Percentiles rank a stretch among this genome's conserved stretches.
phyloP scores from a whole-genome alignment of 2,888 invertebrate genomes.

The Caenorhabditis wallacei region DNA sequence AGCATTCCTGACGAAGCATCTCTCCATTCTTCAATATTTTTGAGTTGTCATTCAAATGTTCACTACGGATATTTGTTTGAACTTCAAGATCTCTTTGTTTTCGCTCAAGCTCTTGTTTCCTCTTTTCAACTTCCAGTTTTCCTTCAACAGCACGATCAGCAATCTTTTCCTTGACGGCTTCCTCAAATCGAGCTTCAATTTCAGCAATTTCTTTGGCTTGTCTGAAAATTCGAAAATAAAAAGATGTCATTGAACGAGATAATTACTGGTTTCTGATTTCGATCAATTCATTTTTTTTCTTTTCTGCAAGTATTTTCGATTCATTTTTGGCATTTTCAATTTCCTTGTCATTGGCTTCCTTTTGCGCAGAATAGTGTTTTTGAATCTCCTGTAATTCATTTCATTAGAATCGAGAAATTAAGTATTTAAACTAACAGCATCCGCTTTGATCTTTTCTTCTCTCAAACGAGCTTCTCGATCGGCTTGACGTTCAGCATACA shows the following conservation, averaged over 20 bases:
- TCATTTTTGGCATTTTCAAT: neutral
- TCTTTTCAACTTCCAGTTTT: neutral
- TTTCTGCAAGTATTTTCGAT: neutral
- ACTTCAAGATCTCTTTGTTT: slow-evolving; percentile 1
- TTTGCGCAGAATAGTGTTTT: neutral
- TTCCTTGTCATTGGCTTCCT: neutral
- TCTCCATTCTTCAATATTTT: slow-evolving; percentile 21
- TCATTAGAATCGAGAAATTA: neutral
- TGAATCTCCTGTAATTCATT: neutral
- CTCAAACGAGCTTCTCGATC: neutral
- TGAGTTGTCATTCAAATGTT: neutral
- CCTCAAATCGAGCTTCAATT: neutral
- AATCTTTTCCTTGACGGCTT: neutral
- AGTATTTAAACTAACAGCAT: neutral
- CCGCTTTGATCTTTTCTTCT: neutral
- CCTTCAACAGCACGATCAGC: neutral
- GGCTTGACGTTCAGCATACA: neutral
- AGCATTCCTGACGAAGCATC: slow-evolving; percentile 13
- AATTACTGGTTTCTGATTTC: neutral
- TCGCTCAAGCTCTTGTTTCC: neutral
- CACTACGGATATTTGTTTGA: neutral
- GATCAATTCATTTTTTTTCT: slow-evolving; percentile 3
- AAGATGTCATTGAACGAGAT: neutral
- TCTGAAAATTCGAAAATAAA: slow-evolving; percentile 11
- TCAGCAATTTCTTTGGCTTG: slow-evolving; percentile 16